A percentile compares a stretch with the other conserved stretches of the same genome.
Conservation (phyloP, 2,113 vertebrate species). For the Anarhynchus alexandrinus region DNA sequence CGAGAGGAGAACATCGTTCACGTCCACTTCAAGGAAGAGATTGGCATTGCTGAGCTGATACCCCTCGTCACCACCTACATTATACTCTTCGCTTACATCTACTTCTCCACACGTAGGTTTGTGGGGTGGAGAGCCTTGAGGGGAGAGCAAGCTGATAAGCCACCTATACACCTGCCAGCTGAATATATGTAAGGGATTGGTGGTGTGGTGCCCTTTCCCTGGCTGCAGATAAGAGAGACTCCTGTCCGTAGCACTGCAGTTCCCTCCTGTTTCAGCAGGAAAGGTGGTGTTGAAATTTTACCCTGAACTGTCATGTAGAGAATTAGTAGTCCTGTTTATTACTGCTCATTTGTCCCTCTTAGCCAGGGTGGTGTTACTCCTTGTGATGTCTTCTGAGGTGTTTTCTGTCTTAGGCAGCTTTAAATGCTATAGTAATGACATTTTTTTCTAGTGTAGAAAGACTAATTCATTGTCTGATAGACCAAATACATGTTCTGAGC, state of each 20-base stretch:
- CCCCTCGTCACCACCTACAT: constrained; percentile 98
- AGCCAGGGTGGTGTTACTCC: neutral
- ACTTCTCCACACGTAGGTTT: constrained; percentile 95
- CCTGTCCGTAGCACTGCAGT: rapidly evolving
- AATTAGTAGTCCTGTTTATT: neutral
- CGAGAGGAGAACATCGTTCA: constrained; percentile 89
- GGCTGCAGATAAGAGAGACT: neutral
- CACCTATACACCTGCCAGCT: neutral
- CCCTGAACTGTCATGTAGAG: rapidly evolving
- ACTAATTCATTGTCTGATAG: neutral
- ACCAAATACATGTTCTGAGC: neutral
- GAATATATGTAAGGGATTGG: neutral
- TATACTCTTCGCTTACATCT: constrained; percentile 98
- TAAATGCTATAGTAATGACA: neutral
- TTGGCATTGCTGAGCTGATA: constrained; percentile 92
- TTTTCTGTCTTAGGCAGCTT: neutral
- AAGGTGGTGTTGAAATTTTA: neutral
- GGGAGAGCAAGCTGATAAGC: neutral
- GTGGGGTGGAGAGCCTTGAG: neutral
- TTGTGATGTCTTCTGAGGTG: neutral
- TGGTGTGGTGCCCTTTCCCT: neutral
- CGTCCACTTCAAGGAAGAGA: constrained; percentile 98
- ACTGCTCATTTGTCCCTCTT: neutral
- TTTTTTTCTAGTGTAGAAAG: neutral
- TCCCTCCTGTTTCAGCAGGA: neutral